Evolutionary conservation across 2,888 invertebrate species (phyloP), one percentile per base, ranked within the genome.

Genomic region (Epinotia brunnichana): DNA sequence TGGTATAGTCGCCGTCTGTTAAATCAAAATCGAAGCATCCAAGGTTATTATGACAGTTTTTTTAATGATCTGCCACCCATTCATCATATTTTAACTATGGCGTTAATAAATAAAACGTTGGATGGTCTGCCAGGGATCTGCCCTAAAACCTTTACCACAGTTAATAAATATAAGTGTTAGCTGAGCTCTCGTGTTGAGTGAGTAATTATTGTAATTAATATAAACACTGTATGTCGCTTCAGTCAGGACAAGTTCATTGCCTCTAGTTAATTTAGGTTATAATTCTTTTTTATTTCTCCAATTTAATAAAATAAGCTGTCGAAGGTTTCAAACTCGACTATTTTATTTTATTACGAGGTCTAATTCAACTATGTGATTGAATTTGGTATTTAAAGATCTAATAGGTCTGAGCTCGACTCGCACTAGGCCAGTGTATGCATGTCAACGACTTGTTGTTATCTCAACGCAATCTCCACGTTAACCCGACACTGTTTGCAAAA

Each of bases 401-500:
- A 48, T n/a, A n/a, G 15, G 15, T 2, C 15, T 10, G 15, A 1
- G 15, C 57, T 39, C 59, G 39, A 17, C 39, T 17, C 39, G 35
- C 59, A 39, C 39, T 59, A 17, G 39, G 59, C 35, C 10, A 10
- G 39, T 17, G 17, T 19, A 11, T 57, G 17, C 59, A 59, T 62
- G 61, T 44, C 61, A 48, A 62, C 44, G 60, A 41, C 41, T n/a
- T 29, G 24, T 29, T n/a, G 56, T 29, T 63, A 63, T 63, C 62
- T 51, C 48, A 29, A 51, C 62, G 48, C 62, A 63, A 63, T 63
- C 62, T 51, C 60, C 41, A 10, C 35, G 62, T 15, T 56, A 54
- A 66, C 21, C 66, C 66, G 66, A 66, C 54, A 57, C 66, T 66
- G 54, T 66, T 66, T 66, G 54, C 66, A 17, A 56, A 66, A 41